Conservation (phyloP, 2,113 vertebrate species). For the Cavia aperea region DNA sequence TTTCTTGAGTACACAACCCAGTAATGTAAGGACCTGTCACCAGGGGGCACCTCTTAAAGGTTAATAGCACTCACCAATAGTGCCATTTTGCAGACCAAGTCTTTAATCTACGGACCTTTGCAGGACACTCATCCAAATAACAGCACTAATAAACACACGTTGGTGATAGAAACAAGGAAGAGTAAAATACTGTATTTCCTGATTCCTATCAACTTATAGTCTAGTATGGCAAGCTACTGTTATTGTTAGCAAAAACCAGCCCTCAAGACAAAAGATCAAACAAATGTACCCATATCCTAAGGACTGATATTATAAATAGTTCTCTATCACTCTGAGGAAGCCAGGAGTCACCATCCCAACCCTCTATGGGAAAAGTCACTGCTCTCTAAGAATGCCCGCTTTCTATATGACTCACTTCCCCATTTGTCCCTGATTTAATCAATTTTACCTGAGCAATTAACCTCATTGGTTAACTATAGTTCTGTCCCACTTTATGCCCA, state of each 20-base stretch:
- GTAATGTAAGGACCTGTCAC: background rate
- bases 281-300: no score
- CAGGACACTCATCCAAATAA: background rate
- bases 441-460: no score
- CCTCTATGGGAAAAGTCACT: no score
- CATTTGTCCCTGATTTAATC: no score
- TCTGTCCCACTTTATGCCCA: no score
- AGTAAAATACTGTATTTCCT: background rate
- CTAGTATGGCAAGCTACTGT: background rate
- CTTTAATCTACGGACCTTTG: background rate
- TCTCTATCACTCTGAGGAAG: no score
- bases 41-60: background rate
- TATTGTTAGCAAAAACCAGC: background rate
- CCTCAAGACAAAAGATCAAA: no score
- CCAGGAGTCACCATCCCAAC: no score
- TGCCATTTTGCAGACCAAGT: background rate
- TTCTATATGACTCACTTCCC: no score
- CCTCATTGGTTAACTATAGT: no score
- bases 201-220: background rate
- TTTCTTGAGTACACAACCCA: background rate
- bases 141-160: background rate
- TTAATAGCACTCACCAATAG: background rate
- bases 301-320: no score
- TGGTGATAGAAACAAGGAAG: background rate
- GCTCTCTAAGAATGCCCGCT: no score